Evolutionary conservation across 2,797 vertebrate genomes (phyloP), one percentile per base, ranked within the genome.

Genomic region (Pristis pectinata): DNA sequence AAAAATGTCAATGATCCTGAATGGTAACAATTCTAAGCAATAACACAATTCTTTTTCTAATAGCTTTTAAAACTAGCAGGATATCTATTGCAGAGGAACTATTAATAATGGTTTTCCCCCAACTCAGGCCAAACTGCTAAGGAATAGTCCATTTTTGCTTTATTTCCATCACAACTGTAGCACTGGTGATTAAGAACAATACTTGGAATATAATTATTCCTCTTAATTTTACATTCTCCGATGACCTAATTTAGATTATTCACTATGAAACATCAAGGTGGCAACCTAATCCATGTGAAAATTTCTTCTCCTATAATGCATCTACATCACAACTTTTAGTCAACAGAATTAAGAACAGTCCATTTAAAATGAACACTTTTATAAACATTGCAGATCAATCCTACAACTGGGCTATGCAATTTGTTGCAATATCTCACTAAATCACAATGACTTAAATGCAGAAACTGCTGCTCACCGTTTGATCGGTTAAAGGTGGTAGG

Each of bases 401-500:
- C 34, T n/a, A n/a, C 34, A 59, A 59, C 59, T 87, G 4, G 7
- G 6, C 8, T 22, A 17, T 24, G 56, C 59, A 41, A 24, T 67
- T 91, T 91, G 97, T 97, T 97, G 97, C 97, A 97, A 41, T 30
- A 67, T 53, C 30, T 8, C 72, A 34, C 13, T 79, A 94, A 76
- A 4, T 7, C 44, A 53, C 5, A 53, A 94, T 59, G 15, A 34
- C 76, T 77, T 7, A 37, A 94, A 94, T 53, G 53, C 41, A 94
- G 49, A 94, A 77, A 22, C 5, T 61, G 82, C 49, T 79, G 96
- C 98, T 99, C 97, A 99, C 99, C 97, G 99, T 99, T 97, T 99
- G 99, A 97, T 99, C 98, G 0, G 98, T 98, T 95, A 98, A 97
- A 0, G 98, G 98, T 0, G 98, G 98, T 94, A 99, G 97, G 34